A percentile compares a stretch with the other conserved stretches of the same genome.
phyloP scores from a whole-genome alignment of 2,797 vertebrate genomes.

The Chaunax sp. region DNA sequence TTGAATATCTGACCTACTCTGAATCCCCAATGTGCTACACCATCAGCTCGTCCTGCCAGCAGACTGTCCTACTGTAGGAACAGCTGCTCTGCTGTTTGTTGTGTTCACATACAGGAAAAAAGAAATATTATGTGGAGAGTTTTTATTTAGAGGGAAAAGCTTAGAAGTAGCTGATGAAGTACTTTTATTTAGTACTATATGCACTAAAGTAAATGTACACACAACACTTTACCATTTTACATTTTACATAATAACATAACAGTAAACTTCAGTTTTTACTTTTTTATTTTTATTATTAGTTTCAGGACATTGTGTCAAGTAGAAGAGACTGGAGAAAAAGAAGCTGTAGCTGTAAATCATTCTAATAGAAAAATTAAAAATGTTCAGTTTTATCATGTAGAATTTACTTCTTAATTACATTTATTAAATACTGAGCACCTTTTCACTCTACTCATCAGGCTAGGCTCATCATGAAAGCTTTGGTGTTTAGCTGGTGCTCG shows the following conservation, averaged over 20 bases:
- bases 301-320: background rate
- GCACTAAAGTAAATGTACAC: background rate
- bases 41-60: slow-evolving; percentile 71
- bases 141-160: slow-evolving; percentile 13
- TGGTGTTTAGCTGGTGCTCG: slow-evolving; percentile 74
- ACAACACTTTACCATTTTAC: slow-evolving; percentile 6
- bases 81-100: slow-evolving; percentile 78
- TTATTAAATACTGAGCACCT: slow-evolving; percentile 3
- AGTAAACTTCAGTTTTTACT: background rate
- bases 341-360: background rate
- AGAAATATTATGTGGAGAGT: slow-evolving; percentile 68
- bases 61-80: slow-evolving; percentile 76
- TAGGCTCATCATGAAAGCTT: slow-evolving; percentile 71
- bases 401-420: slow-evolving; percentile 12
- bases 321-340: background rate
- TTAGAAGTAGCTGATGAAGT: background rate
- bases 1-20: slow-evolving; percentile 39
- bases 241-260: background rate
- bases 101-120: slow-evolving; percentile 73
- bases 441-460: slow-evolving; percentile 18
- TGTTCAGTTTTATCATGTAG: background rate
- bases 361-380: background rate
- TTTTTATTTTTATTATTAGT: slow-evolving; percentile 3
- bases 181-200: background rate
- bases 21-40: slow-evolving; percentile 44